Conservation (phyloP, 2,888 invertebrate genomes). For the Pocota personata region DNA sequence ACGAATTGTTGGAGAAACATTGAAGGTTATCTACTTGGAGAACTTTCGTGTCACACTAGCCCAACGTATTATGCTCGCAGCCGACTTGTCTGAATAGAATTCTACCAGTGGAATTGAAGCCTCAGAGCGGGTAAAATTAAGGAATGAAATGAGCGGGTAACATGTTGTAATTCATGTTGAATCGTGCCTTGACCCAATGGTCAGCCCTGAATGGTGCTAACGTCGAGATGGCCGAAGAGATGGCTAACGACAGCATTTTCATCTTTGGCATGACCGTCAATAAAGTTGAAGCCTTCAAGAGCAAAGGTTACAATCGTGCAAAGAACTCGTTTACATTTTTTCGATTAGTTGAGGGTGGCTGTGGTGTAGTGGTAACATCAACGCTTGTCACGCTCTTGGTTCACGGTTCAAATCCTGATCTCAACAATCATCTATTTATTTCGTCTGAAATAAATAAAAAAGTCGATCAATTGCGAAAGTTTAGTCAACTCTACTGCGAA, state of each 20-base stretch:
- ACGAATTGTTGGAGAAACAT: conserved; percentile 97
- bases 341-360: too few species aligned
- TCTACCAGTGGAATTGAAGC: conserved; percentile 99
- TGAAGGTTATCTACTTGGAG: conserved; percentile 97
- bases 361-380: too few species aligned
- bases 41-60: conserved; percentile 99
- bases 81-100: conserved; percentile 99
- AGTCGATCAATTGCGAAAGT: too few species aligned
- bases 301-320: conserved; percentile 94
- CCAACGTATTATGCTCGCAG: conserved; percentile 99
- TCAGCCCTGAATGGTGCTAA: conserved; percentile 99
- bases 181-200: conserved; percentile 99
- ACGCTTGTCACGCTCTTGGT: too few species aligned
- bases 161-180: conserved; percentile 99
- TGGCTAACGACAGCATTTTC: conserved; percentile 98
- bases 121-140: too few species aligned
- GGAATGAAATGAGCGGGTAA: too few species aligned
- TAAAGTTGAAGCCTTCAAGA: conserved; percentile 90
- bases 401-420: too few species aligned
- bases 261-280: conserved; percentile 97
- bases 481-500: too few species aligned
- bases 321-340: too few species aligned
- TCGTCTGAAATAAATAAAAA: too few species aligned
- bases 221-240: conserved; percentile 99
- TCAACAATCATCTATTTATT: too few species aligned